Base-by-base conservation (phyloP, 2,888 invertebrate genomes). In the Andricus curvator region DNA sequence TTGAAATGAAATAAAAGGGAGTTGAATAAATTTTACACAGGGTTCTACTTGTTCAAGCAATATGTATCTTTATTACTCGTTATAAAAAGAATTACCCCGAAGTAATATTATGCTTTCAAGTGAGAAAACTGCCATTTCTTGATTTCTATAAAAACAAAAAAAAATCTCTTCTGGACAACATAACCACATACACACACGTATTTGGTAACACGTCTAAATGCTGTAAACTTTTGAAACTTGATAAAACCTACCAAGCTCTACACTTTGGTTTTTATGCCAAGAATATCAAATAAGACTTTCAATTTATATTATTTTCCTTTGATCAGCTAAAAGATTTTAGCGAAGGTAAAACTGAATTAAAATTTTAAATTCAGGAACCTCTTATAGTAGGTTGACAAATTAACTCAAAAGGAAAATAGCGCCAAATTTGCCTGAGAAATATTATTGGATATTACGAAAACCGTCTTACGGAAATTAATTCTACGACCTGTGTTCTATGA, bases 121-220 rank as follows among this genome's bases (percentile, higher is more conserved):
- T 62, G 3, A 25, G 25, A 62, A 62, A 25, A 62, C 11, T 62
- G 15, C 25, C 5, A 25, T 62, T 25, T 25, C 62, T 62, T 2
- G 13, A 62, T 25, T 62, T 25, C 62, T 25, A 15, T 62, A 22
- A 25, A 62, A 22, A 4, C 22, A n/a, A 62, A 62, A 51, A 51
- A n/a, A 56, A 56, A n/a, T 20, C 2, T 11, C n/a, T 56, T 25
- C 62, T 62, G 62, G 13, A 22, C 13, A 67, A 67, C 4, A 67
- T n/a, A 67, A 67, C 20, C 41, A 67, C 67, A 67, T 67, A 29
- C 65, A 67, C 41, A 41, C 67, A n/a, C 67, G 37, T 41, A 67
- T 37, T 67, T 37, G 13, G n/a, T 67, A 67, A 67, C n/a, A 33
- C 33, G n/a, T n/a, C n/a, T 37, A 67, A 67, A 41, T 67, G 67